Percentiles rank a stretch among this genome's conserved stretches.
Conservation (phyloP, 2,888 invertebrate genomes). For the Taphrorychus bicolor region DNA sequence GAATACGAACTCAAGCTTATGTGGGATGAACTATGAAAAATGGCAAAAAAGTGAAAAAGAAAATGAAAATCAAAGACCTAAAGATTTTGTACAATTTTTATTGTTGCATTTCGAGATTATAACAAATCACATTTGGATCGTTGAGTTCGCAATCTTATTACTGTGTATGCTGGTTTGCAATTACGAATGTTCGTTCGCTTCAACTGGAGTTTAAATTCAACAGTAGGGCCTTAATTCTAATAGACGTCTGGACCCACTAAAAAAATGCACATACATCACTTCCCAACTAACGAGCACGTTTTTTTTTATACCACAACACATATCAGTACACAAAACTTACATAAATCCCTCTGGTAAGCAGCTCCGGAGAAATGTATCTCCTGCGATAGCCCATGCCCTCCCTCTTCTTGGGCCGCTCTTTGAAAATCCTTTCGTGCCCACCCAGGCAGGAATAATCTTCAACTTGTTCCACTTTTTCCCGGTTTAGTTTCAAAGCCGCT, state of each 20-base stretch:
- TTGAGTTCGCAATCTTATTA: neutral
- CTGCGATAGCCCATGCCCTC: conserved; percentile 51
- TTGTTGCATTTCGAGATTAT: too few species aligned
- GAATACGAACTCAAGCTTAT: neutral
- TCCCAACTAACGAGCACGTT: too few species aligned
- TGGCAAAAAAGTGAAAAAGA: neutral
- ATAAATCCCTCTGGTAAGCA: conserved; percentile 53
- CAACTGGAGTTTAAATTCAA: neutral
- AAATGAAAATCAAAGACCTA: neutral
- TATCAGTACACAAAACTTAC: conserved; percentile 49
- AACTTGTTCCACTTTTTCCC: conserved; percentile 60
- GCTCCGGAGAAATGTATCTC: conserved; percentile 51
- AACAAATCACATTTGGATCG: too few species aligned
- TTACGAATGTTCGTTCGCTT: neutral
- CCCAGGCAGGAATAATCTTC: conserved; percentile 57
- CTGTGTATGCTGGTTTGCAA: too few species aligned
- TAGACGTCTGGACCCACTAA: conserved; percentile 1
- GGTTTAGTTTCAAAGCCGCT: conserved; percentile 73
- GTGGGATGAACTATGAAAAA: neutral
- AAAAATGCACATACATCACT: too few species aligned
- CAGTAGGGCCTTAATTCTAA: conserved; percentile 13
- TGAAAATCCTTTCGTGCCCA: conserved; percentile 53
- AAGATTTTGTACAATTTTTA: conserved; percentile 1
- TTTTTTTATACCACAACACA: too few species aligned
- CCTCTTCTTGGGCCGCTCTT: conserved; percentile 46